These are phyloP conservation scores for Lutjanus erythropterus DNA, from an alignment of 2,113 vertebrate species.

Conservation along the genomic window DNA sequence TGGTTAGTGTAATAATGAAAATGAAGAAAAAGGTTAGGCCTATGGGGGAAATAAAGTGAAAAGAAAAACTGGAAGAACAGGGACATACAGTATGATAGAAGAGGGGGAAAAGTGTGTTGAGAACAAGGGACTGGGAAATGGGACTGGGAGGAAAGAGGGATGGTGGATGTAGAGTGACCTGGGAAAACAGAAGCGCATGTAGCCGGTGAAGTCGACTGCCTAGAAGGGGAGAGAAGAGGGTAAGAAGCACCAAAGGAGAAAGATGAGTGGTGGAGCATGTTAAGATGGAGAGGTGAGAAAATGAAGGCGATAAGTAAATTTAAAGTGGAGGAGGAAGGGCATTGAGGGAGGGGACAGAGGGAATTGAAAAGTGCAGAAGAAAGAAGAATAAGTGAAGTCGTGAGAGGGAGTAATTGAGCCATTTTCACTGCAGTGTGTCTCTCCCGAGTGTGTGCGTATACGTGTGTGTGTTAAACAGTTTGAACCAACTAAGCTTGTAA, in stretches of 20 bases:
- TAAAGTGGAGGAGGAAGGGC: conserved; percentile 9
- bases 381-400: conserved; percentile 16
- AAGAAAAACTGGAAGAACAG: not conserved
- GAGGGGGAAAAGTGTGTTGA: not conserved
- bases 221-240: not conserved
- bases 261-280: conserved; percentile 17
- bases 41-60: not conserved
- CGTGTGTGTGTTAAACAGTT: conserved; percentile 28
- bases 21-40: not conserved
- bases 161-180: not conserved
- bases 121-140: not conserved
- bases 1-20: conserved; percentile 6
- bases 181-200: not conserved
- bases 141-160: not conserved
- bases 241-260: conserved; percentile 7
- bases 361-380: conserved; percentile 36
- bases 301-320: conserved; percentile 22
- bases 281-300: conserved; percentile 26
- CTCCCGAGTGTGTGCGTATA: not conserved
- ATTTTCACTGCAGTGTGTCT: too few relatives aligned
- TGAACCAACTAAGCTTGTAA: conserved; percentile 41
- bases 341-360: conserved; percentile 12
- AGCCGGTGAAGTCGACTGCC: not conserved
- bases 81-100: not conserved
- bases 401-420: conserved; percentile 36